Conservation (phyloP, 2,797 vertebrate genomes). For the Orestias chungarensis region DNA sequence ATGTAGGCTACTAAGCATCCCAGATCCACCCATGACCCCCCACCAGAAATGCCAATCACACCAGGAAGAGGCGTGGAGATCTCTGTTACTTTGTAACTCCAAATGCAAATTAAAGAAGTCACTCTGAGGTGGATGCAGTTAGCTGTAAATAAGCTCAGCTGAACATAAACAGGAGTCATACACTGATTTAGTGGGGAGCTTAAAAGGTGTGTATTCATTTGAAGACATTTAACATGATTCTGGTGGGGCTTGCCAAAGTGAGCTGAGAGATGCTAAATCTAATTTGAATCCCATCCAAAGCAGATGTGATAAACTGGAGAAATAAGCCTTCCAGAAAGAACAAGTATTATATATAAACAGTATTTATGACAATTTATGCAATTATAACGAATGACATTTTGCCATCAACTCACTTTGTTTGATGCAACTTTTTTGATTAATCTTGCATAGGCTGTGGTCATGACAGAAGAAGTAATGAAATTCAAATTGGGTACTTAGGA, state of each 20-base stretch:
- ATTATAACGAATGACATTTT: not conserved
- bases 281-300: conserved; percentile 22
- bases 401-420: not conserved
- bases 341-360: no score
- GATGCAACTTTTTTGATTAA: conserved; percentile 32
- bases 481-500: conserved; percentile 51
- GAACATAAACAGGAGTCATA: conserved; percentile 31
- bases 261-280: conserved; percentile 33
- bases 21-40: conserved; percentile 18
- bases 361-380: no score
- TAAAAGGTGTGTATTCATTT: conserved; percentile 35
- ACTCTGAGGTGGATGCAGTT: not conserved
- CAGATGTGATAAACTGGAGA: not conserved
- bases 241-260: conserved; percentile 34
- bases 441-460: conserved; percentile 34
- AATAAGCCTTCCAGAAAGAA: conserved; percentile 6
- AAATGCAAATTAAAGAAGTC: not conserved
- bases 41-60: conserved; percentile 8
- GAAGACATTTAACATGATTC: conserved; percentile 49
- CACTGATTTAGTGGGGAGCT: conserved; percentile 25
- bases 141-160: not conserved
- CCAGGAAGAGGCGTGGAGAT: conserved; percentile 2
- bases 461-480: conserved; percentile 44
- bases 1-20: no score
- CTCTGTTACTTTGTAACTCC: not conserved